phyloP scores from a whole-genome alignment of 2,797 vertebrate species.

The Periophthalmus magnuspinnatus region DNA sequence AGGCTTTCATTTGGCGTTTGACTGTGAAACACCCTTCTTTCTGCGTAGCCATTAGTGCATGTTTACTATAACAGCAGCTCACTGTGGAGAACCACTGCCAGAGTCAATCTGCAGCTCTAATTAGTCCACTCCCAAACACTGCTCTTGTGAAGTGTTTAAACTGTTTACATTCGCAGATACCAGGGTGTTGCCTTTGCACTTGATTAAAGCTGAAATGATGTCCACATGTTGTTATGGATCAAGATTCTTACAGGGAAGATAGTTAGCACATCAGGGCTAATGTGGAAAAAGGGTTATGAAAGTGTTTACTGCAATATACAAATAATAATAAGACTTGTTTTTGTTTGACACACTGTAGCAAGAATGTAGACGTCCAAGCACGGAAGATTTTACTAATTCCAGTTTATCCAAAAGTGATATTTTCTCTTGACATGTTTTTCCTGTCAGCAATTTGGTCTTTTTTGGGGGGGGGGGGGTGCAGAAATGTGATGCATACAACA shows the following conservation, averaged over 20 bases:
- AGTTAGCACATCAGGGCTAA: constrained; percentile 60
- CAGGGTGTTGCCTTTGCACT: constrained; percentile 44
- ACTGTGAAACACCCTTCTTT: neutral
- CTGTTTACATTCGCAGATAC: constrained; percentile 63
- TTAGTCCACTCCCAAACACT: constrained; percentile 31
- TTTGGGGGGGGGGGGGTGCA: constrained; percentile 13
- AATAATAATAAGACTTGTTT: constrained; percentile 66
- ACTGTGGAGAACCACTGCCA: constrained; percentile 27
- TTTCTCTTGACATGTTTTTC: constrained; percentile 45
- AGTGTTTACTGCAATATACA: constrained; percentile 52
- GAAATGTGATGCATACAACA: neutral
- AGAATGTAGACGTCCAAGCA: constrained; percentile 40
- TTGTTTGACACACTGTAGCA: constrained; percentile 56
- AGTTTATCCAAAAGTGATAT: constrained; percentile 52
- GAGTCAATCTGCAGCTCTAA: constrained; percentile 15
- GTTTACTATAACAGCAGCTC: constrained; percentile 22
- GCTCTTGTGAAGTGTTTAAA: constrained; percentile 41
- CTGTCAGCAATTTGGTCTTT: constrained; percentile 32
- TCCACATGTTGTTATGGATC: constrained; percentile 39
- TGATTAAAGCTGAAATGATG: constrained; percentile 48
- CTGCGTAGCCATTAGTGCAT: constrained; percentile 23
- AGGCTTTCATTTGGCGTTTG: neutral
- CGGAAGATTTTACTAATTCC: constrained; percentile 37
- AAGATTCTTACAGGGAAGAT: constrained; percentile 38
- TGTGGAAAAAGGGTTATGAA: constrained; percentile 73